Evolutionary conservation across 1,140 invertebrate genomes (phyloP).

Genomic region (Platyura marginata): DNA sequence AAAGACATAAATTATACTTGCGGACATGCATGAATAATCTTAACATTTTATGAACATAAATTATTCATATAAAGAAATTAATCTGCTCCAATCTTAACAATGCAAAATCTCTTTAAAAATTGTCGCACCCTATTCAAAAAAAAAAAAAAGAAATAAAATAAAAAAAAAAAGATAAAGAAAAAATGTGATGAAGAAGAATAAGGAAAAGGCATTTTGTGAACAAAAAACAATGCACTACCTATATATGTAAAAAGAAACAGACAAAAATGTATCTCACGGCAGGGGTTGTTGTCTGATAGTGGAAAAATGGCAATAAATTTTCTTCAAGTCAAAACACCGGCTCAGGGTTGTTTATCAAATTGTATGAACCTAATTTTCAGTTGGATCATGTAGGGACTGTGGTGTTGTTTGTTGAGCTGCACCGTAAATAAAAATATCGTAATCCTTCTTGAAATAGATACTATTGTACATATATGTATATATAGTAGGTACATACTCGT

Average conservation of each 20-base stretch:
- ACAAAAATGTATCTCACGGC: not conserved
- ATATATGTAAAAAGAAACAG: not conserved
- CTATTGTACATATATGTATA: no score
- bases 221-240: not conserved
- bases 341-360: no score
- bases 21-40: not conserved
- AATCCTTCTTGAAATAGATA: no score
- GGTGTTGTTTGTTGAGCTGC: no score
- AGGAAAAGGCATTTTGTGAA: not conserved
- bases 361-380: no score
- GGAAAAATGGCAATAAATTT: not conserved
- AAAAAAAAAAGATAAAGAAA: no score
- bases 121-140: not conserved
- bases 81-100: not conserved
- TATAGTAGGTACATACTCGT: no score
- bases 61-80: not conserved
- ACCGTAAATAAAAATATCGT: no score
- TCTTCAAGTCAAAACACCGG: not conserved
- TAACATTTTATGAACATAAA: not conserved
- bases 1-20: not conserved
- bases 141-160: not conserved
- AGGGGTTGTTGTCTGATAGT: not conserved
- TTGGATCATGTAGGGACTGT: no score
- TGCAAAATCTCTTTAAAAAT: not conserved
- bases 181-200: no score